These are phyloP conservation scores for Aegithalos caudatus DNA, from an alignment of 2,113 vertebrate genomes.

Conservation along the genomic window DNA sequence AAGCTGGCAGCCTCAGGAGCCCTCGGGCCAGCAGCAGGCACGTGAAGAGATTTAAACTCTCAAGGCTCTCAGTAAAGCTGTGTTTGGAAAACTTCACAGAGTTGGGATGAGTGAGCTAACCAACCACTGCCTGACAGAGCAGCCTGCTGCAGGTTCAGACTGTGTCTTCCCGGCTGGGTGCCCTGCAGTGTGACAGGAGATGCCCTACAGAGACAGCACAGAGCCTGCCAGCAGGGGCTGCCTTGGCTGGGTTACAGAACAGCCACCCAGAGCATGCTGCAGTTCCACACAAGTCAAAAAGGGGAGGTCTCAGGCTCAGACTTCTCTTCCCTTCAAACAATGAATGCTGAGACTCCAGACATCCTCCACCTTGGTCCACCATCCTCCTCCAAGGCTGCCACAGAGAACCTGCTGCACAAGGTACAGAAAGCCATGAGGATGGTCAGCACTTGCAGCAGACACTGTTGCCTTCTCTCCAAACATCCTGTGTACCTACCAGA, in stretches of 20 bases:
- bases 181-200: neutral
- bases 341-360: neutral
- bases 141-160: neutral
- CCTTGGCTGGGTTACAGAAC: neutral
- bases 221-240: neutral
- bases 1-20: neutral
- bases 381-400: neutral
- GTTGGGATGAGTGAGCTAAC: neutral
- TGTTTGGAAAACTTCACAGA: neutral
- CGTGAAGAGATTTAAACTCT: neutral
- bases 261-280: neutral
- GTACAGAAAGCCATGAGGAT: fast-evolving
- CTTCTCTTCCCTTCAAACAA: neutral
- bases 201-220: neutral
- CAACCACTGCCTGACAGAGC: neutral
- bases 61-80: neutral
- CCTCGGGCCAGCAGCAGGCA: neutral
- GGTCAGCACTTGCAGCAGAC: neutral
- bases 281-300: neutral
- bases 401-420: neutral
- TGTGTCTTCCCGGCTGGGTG: neutral
- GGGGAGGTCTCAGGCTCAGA: neutral
- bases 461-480: neutral
- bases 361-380: no score
- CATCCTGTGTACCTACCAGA: neutral